These are phyloP conservation scores for Drosophila baimaii DNA, from an alignment of 1,140 invertebrate species.

Conservation along the genomic window DNA sequence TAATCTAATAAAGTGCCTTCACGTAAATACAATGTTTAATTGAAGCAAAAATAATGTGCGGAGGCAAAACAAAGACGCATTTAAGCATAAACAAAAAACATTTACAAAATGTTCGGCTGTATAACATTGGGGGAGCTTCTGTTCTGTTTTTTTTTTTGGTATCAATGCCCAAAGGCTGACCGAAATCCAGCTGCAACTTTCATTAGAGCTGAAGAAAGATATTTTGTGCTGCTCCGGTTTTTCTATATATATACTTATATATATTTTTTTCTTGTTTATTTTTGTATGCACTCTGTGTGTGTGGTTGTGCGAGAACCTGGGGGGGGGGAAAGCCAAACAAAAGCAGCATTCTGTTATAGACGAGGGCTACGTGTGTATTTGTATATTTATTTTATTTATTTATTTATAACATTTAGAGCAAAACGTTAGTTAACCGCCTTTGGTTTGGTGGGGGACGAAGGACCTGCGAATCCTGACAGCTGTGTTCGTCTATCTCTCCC, in stretches of 20 bases:
- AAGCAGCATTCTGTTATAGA: constrained; percentile 38
- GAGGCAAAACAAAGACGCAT: constrained; percentile 35
- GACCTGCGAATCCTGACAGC: constrained; percentile 61
- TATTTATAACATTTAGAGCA: constrained; percentile 72
- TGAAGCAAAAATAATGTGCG: constrained; percentile 5
- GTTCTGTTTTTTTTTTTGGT: constrained; percentile 15
- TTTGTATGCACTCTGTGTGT: constrained; percentile 3
- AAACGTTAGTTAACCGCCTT: constrained; percentile 61
- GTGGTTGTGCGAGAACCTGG: constrained; percentile 15
- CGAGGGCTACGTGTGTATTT: constrained; percentile 19
- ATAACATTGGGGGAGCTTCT: constrained; percentile 1
- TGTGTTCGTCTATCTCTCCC: constrained; percentile 43
- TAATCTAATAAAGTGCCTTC: constrained; percentile 21
- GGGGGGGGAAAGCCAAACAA: constrained; percentile 32
- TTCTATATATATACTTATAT: constrained; percentile 8
- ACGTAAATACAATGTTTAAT: constrained; percentile 24
- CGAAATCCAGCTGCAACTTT: constrained; percentile 52
- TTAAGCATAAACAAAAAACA: constrained; percentile 49
- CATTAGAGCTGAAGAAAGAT: constrained; percentile 48
- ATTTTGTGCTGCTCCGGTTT: constrained; percentile 30
- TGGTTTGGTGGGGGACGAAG: constrained; percentile 11
- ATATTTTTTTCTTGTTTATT: background rate
- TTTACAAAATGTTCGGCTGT: constrained; percentile 27
- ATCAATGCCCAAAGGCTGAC: constrained; percentile 49
- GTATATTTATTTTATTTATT: constrained; percentile 56